Base-by-base conservation (phyloP, 2,113 vertebrate species). In the Microcebus griseorufus region DNA sequence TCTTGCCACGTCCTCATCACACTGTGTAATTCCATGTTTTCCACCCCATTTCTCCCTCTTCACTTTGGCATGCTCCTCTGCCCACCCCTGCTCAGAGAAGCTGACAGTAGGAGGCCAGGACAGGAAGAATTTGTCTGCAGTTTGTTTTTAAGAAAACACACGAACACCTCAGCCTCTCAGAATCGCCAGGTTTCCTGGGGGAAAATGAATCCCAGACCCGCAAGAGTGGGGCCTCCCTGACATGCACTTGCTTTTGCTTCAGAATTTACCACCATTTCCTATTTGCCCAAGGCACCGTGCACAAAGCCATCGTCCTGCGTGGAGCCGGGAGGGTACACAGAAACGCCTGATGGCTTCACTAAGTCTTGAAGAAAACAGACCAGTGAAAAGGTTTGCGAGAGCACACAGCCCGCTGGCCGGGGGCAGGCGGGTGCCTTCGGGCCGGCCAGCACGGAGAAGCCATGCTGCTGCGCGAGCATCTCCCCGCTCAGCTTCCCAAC, bases 341-440 rank as follows among this genome's bases (percentile, higher is more conserved):
- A 81, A 69, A 81, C 16, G 9, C 5, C 32, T 69, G 45, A 37
- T 29, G 48, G 70, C 32, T 25, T 76, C 34, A 78, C 58, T 62
- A 23, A 70, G 58, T 83, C 51, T 83, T 29, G 20, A 82, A 67
- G 62, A 53, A 79, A 64, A 69, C 4, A 60, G 8, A 18, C 34
- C 48, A 65, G 37, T 6, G 20, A 11, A 39, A 73, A 76, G 37
- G 45, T 51, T 37, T n/a, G 4, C 34, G 7, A n/a, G 11, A 32
- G 27, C 23, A 29, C 5, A 4, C 5, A 25, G 65, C 29, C 55
- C 11, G 25, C 18, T 14, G 34, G 14, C 20, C 64, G 64, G 39
- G 14, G 58, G 22, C 20, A 25, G 23, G 64, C 6, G 22, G n/a
- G 16, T 3, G 4, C 6, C n/a, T 39, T 80, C 3, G 0, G 13